These are phyloP conservation scores for Scaeva pyrastri DNA, from an alignment of 2,888 invertebrate genomes.

Conservation along the genomic window DNA sequence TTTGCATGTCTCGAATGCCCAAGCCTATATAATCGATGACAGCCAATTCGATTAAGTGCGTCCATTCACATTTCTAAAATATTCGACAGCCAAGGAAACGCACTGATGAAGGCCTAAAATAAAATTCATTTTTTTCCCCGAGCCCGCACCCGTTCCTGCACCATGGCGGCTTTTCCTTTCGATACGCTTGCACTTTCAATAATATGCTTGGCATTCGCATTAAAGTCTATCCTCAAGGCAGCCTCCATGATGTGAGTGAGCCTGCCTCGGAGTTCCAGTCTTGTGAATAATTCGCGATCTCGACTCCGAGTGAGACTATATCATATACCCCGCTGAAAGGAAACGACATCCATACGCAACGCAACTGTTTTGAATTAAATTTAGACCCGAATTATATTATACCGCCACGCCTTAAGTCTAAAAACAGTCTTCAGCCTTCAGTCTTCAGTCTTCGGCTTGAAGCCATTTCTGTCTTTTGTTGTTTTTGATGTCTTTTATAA, in stretches of 20 bases:
- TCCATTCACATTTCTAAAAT: constrained; percentile 52
- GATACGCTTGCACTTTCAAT: constrained; percentile 19
- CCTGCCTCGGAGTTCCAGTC: background rate
- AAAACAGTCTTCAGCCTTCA: constrained; percentile 18
- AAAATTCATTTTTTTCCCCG: constrained; percentile 17
- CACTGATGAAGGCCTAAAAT: constrained; percentile 1
- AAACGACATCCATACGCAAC: constrained; percentile 55
- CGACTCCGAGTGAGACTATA: background rate
- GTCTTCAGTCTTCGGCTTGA: no score
- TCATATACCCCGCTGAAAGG: background rate
- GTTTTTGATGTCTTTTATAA: constrained; percentile 62
- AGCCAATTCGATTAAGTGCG: constrained; percentile 30
- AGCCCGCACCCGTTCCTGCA: no score
- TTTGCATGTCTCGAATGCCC: constrained; percentile 5
- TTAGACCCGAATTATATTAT: constrained; percentile 30
- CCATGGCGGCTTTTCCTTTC: constrained; percentile 49
- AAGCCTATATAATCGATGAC: background rate
- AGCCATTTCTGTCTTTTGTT: background rate
- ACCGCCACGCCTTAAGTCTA: constrained; percentile 66
- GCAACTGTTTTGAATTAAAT: constrained; percentile 32
- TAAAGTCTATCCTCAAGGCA: constrained; percentile 39
- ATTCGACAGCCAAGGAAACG: constrained; percentile 46
- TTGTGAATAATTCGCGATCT: background rate
- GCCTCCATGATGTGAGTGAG: background rate
- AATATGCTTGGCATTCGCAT: constrained; percentile 30